A percentile compares a stretch with the other conserved stretches of the same genome.
These are phyloP conservation scores for rat (Rattus norvegicus) DNA, from an alignment of 2,113 vertebrate genomes.

Conservation along the genomic window GRCr8 NC_086024.1:30541001-30541500, in stretches of 20 bases:
- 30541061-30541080: not conserved
- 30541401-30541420: not conserved
- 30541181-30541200: not conserved
- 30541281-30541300: not conserved
- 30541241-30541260: not conserved
- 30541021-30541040: not conserved
- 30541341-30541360: not conserved
- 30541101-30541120: not conserved
- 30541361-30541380: conserved; percentile 19
- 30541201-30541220: not conserved
- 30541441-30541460: not conserved
- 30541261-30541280: not conserved
- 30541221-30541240: not conserved
- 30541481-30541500: not conserved
- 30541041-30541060: not conserved
- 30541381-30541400: not conserved
- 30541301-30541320: not conserved
- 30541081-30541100: not conserved
- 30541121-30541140: not conserved
- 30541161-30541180: not conserved
- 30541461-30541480: not conserved
- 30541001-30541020: not conserved
- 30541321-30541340: not conserved
- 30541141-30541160: not conserved
- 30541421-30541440: not conserved